Percentiles rank a stretch among this genome's conserved stretches.
These are phyloP conservation scores for Hemicrepidius hirtus DNA, from an alignment of 2,888 invertebrate species.

Conservation along the genomic window DNA sequence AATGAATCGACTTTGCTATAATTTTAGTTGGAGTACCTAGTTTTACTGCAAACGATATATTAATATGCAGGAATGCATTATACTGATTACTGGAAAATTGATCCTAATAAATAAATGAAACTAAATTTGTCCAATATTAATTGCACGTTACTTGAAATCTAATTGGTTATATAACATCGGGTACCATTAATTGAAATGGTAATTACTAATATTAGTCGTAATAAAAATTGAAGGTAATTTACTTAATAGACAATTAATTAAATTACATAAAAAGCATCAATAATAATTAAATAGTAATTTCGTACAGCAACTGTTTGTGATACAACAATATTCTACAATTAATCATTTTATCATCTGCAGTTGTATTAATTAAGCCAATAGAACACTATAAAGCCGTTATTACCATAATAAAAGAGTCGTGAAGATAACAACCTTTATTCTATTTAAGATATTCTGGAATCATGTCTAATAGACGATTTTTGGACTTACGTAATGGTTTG, in stretches of 20 bases:
- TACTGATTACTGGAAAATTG: neutral
- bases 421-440: conserved; percentile 49
- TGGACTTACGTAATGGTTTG: too few species aligned
- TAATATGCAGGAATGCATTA: conserved; percentile 14
- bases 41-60: conserved; percentile 1
- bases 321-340: conserved; percentile 59
- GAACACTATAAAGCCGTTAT: conserved; percentile 58
- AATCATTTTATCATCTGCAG: conserved; percentile 63
- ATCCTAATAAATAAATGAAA: conserved; percentile 21
- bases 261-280: conserved; percentile 65
- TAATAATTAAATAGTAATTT: conserved; percentile 64
- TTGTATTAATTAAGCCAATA: conserved; percentile 59
- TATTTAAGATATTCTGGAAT: conserved; percentile 35
- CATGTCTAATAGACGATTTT: neutral
- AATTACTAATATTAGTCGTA: conserved; percentile 51
- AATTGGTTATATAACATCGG: conserved; percentile 29
- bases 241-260: conserved; percentile 68
- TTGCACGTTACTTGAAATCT: conserved; percentile 15
- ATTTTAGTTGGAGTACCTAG: conserved; percentile 16
- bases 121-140: conserved; percentile 20
- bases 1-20: conserved; percentile 55
- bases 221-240: conserved; percentile 66
- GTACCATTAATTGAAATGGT: conserved; percentile 31
- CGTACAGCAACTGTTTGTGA: conserved; percentile 58
- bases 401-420: conserved; percentile 62